Percentiles rank a stretch among this genome's conserved stretches.
phyloP scores from a whole-genome alignment of 2,113 vertebrate genomes.

The Onychostoma macrolepis region DNA sequence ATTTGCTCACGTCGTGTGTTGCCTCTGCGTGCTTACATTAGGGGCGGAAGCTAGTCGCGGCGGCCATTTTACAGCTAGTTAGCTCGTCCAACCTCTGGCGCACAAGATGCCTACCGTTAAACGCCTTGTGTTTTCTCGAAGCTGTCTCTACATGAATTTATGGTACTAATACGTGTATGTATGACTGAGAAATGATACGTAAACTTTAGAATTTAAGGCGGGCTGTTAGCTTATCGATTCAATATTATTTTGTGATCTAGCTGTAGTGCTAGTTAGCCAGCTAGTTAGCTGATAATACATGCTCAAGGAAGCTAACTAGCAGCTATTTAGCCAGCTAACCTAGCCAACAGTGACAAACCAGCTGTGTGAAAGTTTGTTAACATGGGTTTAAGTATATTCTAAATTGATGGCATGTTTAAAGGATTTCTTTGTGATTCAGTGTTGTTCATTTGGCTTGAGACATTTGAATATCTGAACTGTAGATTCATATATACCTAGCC shows the following conservation, averaged over 20 bases:
- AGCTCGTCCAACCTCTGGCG: slow-evolving; percentile 43
- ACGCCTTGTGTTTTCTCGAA: slow-evolving; percentile 27
- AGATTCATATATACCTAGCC: slow-evolving; percentile 7
- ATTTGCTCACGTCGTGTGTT: background rate
- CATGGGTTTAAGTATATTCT: background rate
- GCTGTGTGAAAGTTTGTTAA: slow-evolving; percentile 46
- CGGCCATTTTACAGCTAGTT: slow-evolving; percentile 80
- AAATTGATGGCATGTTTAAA: background rate
- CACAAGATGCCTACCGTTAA: slow-evolving; percentile 61
- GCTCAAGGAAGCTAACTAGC: slow-evolving; percentile 59
- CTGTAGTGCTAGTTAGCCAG: slow-evolving; percentile 60
- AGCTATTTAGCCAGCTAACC: slow-evolving; percentile 80
- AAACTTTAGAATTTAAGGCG: background rate
- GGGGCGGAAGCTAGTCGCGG: slow-evolving; percentile 78
- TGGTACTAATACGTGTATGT: background rate
- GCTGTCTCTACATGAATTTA: background rate
- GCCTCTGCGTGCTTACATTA: slow-evolving; percentile 52
- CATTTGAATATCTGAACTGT: background rate
- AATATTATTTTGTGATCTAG: background rate
- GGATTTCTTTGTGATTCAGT: background rate
- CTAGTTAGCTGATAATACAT: slow-evolving; percentile 56
- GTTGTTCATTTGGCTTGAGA: background rate
- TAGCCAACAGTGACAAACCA: slow-evolving; percentile 67
- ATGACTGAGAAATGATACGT: background rate
- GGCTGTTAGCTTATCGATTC: background rate